Percentiles rank a stretch among this genome's conserved stretches.
Conservation (phyloP, 1,140 invertebrate species). For the Heliconius himera region DNA sequence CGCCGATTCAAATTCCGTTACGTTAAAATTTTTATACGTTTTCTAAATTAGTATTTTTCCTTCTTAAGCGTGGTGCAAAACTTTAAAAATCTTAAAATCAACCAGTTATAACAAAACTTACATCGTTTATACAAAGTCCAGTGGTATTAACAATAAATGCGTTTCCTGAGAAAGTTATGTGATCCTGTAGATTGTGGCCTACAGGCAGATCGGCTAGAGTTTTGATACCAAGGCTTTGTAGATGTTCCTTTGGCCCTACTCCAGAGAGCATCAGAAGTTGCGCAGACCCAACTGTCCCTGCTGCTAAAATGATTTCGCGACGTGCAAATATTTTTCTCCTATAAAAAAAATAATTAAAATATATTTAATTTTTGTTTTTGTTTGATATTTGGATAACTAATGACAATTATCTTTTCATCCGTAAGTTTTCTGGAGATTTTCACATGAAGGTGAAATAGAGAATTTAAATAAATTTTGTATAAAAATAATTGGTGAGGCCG, state of each 20-base stretch:
- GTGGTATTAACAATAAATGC: slow-evolving; percentile 86
- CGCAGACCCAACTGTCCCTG: slow-evolving; percentile 87
- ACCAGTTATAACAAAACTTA: slow-evolving; percentile 44
- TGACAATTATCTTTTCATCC: too few relatives aligned
- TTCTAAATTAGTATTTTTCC: too few relatives aligned
- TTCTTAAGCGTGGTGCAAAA: too few relatives aligned
- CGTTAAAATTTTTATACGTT: too few relatives aligned
- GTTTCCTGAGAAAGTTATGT: slow-evolving; percentile 86
- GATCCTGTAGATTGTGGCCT: slow-evolving; percentile 91
- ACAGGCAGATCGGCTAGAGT: slow-evolving; percentile 87
- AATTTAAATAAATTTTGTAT: too few relatives aligned
- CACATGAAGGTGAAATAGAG: too few relatives aligned
- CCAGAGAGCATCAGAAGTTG: slow-evolving; percentile 88
- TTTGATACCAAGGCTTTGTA: slow-evolving; percentile 78
- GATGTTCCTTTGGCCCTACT: slow-evolving; percentile 83
- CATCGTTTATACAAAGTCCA: slow-evolving; percentile 81
- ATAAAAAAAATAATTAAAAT: slow-evolving; percentile 45
- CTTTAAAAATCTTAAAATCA: too few relatives aligned
- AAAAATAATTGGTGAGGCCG: too few relatives aligned
- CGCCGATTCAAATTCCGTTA: too few relatives aligned
- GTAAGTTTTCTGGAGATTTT: too few relatives aligned
- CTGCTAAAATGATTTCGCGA: slow-evolving; percentile 86
- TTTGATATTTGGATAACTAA: too few relatives aligned
- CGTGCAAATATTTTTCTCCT: slow-evolving; percentile 64
- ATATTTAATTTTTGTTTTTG: not conserved